Evolutionary conservation across 2,113 vertebrate genomes (phyloP), one percentile per base, ranked within the genome.

Genomic region (Saguinus midas): DNA sequence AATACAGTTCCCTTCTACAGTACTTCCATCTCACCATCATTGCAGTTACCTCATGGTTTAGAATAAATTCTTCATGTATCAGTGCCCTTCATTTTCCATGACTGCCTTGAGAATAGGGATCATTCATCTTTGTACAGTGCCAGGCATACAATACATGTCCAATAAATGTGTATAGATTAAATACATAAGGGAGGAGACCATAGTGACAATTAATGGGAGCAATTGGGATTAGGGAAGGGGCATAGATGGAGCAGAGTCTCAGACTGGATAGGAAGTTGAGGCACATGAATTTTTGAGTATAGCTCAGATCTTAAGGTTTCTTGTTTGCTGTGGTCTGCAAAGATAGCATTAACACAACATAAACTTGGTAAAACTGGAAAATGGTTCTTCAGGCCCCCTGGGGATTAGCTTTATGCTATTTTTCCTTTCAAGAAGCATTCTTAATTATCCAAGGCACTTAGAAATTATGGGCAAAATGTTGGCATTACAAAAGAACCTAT

Each of bases 351-450:
- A 90, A 79, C 48, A 83, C 27, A 81, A 92, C 37, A 66, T 43
- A 93, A 96, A 57, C 48, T 55, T 84, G 43, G 68, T 86, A 93
- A 96, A 94, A 81, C 52, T 92, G 79, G 61, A 83, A 96, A 95
- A 90, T 48, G 57, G 35, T 73, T 96, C 29, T 84, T 37, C 43
- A 61, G n/a, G 18, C 1, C 9, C 55, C 18, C 8, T 78, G 37
- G 50, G 43, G 48, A 94, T 96, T 90, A 89, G 23, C 37, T 80
- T 96, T 95, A 50, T 89, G 86, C 11, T 93, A 27, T 70, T 86
- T 91, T 64, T 79, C 52, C 80, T 93, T 87, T 57, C 20, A 94
- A 96, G 40, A 95, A 95, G 52, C 29, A 96, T 35, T 90, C 29
- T 79, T 73, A 95, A 90, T 95, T 66, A 90, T 73, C 61, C 87